Percentiles rank a stretch among this genome's conserved stretches.
phyloP scores from a whole-genome alignment of 1,140 invertebrate species.

The Armadillidium nasatum region DNA sequence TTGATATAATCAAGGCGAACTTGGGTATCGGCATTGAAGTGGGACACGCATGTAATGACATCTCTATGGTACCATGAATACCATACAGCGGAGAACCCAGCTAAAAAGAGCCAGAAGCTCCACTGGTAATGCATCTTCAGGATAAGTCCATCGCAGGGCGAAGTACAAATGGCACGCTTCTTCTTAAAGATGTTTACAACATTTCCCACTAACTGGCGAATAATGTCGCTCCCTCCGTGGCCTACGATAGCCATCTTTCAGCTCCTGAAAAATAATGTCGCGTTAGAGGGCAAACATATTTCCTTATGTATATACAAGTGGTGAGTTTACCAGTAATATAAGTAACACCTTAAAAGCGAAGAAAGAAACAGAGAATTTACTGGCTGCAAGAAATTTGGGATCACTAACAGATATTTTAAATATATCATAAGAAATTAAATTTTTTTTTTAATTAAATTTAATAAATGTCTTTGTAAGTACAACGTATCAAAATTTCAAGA shows the following conservation, averaged over 20 bases:
- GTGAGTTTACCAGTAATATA: constrained; percentile 13
- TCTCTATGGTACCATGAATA: constrained; percentile 32
- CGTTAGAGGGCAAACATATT: not conserved
- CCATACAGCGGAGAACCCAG: constrained; percentile 31
- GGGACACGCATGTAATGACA: constrained; percentile 27
- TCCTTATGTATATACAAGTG: not conserved
- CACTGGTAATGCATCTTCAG: constrained; percentile 34
- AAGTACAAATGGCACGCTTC: constrained; percentile 28
- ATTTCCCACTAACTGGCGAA: constrained; percentile 31
- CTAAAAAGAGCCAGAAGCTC: constrained; percentile 30
- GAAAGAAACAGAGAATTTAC: not conserved
- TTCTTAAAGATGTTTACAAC: constrained; percentile 33
- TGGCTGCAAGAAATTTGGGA: too few species aligned
- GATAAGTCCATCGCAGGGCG: constrained; percentile 31
- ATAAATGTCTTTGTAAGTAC: not conserved
- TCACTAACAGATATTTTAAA: too few species aligned
- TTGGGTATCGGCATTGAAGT: constrained; percentile 31
- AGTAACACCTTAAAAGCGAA: not conserved
- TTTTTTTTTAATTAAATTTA: not conserved
- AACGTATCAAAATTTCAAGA: too few species aligned
- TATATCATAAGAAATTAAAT: not conserved
- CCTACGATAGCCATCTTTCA: constrained; percentile 33
- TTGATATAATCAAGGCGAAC: constrained; percentile 31
- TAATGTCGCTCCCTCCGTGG: constrained; percentile 29
- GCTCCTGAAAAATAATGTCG: constrained; percentile 29